phyloP scores from a whole-genome alignment of 2,113 vertebrate genomes.

The Rhodinocichla rosea region DNA sequence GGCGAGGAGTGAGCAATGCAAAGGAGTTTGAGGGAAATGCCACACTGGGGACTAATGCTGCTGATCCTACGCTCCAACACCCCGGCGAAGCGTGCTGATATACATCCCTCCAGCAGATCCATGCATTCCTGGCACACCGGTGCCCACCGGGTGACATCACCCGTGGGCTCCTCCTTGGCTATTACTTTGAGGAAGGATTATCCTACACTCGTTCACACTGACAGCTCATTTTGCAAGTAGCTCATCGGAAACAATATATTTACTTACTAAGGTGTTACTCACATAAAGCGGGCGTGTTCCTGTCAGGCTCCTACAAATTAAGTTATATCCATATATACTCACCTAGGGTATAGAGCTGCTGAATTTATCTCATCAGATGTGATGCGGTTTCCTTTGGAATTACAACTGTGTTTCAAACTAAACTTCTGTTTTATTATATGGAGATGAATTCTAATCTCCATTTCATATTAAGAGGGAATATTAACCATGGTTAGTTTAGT shows the following conservation, averaged over 20 bases:
- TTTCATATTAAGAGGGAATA: not conserved
- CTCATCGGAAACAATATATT: not conserved
- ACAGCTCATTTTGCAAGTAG: slow-evolving; percentile 1
- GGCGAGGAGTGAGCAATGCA: not conserved
- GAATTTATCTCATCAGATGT: not conserved
- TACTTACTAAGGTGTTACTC: not conserved
- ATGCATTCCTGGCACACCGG: not conserved
- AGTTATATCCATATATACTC: not conserved
- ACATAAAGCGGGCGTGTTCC: not conserved
- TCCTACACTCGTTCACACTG: not conserved
- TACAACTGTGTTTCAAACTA: not conserved
- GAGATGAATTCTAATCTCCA: not conserved
- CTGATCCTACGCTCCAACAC: not conserved
- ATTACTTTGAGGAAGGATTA: not conserved
- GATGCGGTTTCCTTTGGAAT: not conserved
- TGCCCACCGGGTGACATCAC: slow-evolving; percentile 13
- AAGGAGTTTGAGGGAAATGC: not conserved
- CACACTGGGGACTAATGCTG: not conserved
- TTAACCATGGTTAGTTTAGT: not conserved
- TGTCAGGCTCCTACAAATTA: not conserved
- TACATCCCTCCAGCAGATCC: not conserved
- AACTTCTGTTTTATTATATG: not conserved
- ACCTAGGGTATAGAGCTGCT: not conserved
- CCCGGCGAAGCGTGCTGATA: accelerated
- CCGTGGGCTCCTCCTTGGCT: not conserved